Base-by-base conservation (phyloP, 2,113 vertebrate genomes). In the Trinectes maculatus region DNA sequence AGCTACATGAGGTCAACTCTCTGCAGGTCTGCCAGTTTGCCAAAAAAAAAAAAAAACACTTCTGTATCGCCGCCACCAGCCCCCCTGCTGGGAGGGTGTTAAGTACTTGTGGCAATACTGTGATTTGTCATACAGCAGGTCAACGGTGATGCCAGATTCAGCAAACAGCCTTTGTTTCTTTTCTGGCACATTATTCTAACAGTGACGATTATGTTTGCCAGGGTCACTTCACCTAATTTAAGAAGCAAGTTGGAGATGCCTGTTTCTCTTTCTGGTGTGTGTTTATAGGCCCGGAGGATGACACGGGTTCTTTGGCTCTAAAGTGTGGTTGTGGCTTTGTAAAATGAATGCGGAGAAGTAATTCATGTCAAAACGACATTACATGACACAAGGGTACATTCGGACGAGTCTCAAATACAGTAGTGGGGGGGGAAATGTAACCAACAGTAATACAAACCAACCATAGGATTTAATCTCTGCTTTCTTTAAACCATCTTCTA, bases 1-100 rank as follows among this genome's bases (percentile, higher is more conserved):
- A 61, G 55, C 58, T 61, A 42, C 77, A 74, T 22, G 60, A 84
- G 85, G 85, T 89, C 83, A 80, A 63, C 77, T 64, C 71, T 74
- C 60, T 12, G 6, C 48, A 71, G 53, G 71, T 83, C 73, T 65
- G 75, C 72, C 79, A 84, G 64, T 79, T 73, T 78, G 83, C 61
- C 71, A 74, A 69, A 68, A 72, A 67, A 67, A 47, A 47, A 34
- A 11, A 3, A 34, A 31, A 5, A 21, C 43, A 48, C 74, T 71
- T 56, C 60, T 67, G 64, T 52, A 77, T 85, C 68, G 22, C 36
- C 22, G 79, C 74, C 75, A 68, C 42, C 69, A 64, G 74, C 65
- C 28, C 73, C 67, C 79, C 69, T 79, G 74, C 77, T 64, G 85
- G 77, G 83, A 79, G 43, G 65, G 49, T 75, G 74, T 78, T 87